Conservation (phyloP, 2,113 vertebrate species). For the Bungarus multicinctus region DNA sequence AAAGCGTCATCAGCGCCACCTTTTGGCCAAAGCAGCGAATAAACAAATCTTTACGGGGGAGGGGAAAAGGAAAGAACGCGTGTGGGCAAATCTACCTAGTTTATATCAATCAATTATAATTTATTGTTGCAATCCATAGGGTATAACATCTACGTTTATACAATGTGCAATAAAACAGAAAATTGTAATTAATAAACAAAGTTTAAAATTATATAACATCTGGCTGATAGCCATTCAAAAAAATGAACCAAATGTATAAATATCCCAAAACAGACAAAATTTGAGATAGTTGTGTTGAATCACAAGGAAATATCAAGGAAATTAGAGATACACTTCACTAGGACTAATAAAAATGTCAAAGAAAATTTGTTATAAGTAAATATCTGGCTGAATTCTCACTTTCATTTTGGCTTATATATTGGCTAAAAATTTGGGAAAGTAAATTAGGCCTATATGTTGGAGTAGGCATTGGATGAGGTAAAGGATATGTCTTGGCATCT, state of each 20-base stretch:
- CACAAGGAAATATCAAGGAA: background rate
- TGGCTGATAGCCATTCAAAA: background rate
- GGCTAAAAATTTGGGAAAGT: background rate
- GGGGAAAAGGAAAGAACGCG: background rate
- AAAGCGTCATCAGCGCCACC: constrained; percentile 57
- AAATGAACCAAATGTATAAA: background rate
- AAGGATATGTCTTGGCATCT: background rate
- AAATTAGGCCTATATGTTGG: background rate
- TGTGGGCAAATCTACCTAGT: background rate
- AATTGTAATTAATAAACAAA: background rate
- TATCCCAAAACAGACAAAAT: background rate
- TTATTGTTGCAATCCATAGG: background rate
- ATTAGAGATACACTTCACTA: background rate
- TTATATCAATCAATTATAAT: background rate
- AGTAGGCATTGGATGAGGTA: background rate
- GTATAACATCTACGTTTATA: background rate
- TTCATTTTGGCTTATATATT: background rate
- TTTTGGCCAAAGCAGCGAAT: constrained; percentile 30
- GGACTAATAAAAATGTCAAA: background rate
- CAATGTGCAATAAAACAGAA: background rate
- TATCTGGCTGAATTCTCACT: background rate
- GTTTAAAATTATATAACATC: background rate
- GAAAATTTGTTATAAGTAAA: background rate
- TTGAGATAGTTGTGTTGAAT: background rate
- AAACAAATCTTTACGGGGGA: background rate